These are phyloP conservation scores for Odocoileus virginianus DNA, from an alignment of 2,113 vertebrate genomes.

Conservation along the genomic window DNA sequence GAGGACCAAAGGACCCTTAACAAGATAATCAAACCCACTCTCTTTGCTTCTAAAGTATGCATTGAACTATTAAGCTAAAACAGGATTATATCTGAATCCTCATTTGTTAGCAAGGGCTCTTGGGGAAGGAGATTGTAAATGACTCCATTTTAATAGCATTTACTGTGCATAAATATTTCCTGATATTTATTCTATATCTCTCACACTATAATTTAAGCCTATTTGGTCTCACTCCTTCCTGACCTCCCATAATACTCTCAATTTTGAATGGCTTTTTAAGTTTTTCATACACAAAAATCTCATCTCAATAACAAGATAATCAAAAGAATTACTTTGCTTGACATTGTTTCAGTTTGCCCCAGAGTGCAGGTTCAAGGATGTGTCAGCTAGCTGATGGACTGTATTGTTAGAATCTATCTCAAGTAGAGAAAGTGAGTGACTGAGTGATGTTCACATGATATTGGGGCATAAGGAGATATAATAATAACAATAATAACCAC, in stretches of 20 bases:
- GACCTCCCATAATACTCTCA: neutral
- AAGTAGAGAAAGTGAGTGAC: neutral
- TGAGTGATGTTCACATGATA: neutral
- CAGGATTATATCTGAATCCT: conserved; percentile 30
- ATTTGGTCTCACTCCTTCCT: conserved; percentile 1
- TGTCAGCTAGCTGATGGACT: neutral
- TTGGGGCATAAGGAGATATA: neutral
- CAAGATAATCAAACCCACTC: conserved; percentile 31
- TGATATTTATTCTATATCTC: neutral
- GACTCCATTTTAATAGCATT: neutral
- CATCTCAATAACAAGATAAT: neutral
- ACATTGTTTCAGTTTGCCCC: neutral
- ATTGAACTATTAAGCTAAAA: conserved; percentile 17
- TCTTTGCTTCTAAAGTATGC: neutral
- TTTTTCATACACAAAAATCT: neutral
- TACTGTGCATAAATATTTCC: conserved; percentile 20
- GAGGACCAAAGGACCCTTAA: neutral
- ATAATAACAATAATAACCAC: neutral
- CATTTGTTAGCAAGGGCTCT: conserved; percentile 5
- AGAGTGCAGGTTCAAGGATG: neutral
- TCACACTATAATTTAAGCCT: neutral
- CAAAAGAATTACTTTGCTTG: neutral
- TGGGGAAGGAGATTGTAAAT: conserved; percentile 9
- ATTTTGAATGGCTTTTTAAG: neutral
- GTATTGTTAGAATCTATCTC: neutral